Evolutionary conservation across 2,797 vertebrate species (phyloP), one percentile per base, ranked within the genome.

Genomic region (Streptopelia turtur): DNA sequence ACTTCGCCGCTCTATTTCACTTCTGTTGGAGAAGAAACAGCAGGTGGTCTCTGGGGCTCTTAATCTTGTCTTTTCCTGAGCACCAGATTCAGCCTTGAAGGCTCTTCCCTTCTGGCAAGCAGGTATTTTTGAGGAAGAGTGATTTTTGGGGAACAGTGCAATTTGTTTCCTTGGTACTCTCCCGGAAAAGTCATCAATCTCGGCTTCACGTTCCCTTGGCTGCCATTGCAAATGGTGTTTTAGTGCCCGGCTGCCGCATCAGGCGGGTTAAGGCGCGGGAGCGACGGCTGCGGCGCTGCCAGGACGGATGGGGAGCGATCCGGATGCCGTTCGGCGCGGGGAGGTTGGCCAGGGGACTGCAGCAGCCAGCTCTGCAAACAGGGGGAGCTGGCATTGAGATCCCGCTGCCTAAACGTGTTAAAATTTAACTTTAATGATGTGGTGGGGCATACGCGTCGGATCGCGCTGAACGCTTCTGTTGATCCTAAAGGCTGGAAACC

Each of bases 291-390:
- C 0, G 7, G 1, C 0, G 6, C 22, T 82, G 82, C 87, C 91
- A 91, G 53, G n/a, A 1, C 0, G 23, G 81, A 20, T 65, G 47
- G 25, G 16, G 64, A 84, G 16, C 3, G 0, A 56, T 79, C 83
- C 60, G 78, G 61, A 68, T 75, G 4, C 1, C 0, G 0, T 33
- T 91, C 89, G 45, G 43, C 1, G 3, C 1, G 0, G 15, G 82
- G 69, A 89, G 64, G 10, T 50, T 95, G 88, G 83, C 91, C 77
- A 83, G 69, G 56, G 84, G 72, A 63, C 76, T 45, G 71, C 66
- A 75, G 75, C 64, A 82, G 81, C 69, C 80, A 90, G 77, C 71
- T 63, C 63, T 83, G 63, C 83, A 41, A 47, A 16, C 4, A 39
- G 68, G 28, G 74, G 57, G 66, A 24, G 24, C 23, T 77, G 63